Evolutionary conservation across 2,797 vertebrate genomes (phyloP), one percentile per base, ranked within the genome.

Genomic region (Melanotaenia nigrans): DNA sequence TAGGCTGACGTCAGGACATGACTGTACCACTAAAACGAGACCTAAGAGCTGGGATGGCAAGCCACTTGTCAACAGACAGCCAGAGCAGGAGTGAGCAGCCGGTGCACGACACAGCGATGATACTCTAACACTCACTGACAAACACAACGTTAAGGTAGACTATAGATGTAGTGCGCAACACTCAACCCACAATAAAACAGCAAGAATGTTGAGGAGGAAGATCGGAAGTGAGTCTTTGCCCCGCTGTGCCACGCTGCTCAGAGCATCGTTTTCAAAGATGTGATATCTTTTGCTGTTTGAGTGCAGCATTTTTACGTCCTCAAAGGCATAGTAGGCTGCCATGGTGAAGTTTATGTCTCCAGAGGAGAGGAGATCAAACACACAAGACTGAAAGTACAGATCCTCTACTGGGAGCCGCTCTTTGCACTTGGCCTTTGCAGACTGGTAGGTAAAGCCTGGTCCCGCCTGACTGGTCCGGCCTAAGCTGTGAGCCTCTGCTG

Each of bases 291-390:
- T 95, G 76, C 97, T 98, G 92, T 99, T 95, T 32, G 98, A 97
- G 89, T 97, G 97, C 74, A 99, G 96, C 95, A 94, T 94, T 92
- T 97, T 99, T 73, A 97, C 97, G 0, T 99, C 98, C 94, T 99
- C 97, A 60, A 99, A 94, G 69, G 98, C 98, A 0, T 98, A 99
- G 88, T 96, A 99, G 87, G 98, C 98, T n/a, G 98, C 97, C 93
- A 98, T 94, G 24, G 97, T 99, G 92, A 99, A 99, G 94, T 98
- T 98, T 81, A 97, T 94, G 0, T 99, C 98, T 0, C 98, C 98
- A 0, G 98, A 98, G 20, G 96, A 98, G 57, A 99, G 94, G 61
- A 99, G 96, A 84, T 99, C 98, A 0, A 99, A 99, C 84, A 99
- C 96, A 10, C 98, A 99, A 59, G 98, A 99, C 82, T 99, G 96